These are phyloP conservation scores for Gambelia wislizenii DNA, from an alignment of 2,797 vertebrate species.

Conservation along the genomic window DNA sequence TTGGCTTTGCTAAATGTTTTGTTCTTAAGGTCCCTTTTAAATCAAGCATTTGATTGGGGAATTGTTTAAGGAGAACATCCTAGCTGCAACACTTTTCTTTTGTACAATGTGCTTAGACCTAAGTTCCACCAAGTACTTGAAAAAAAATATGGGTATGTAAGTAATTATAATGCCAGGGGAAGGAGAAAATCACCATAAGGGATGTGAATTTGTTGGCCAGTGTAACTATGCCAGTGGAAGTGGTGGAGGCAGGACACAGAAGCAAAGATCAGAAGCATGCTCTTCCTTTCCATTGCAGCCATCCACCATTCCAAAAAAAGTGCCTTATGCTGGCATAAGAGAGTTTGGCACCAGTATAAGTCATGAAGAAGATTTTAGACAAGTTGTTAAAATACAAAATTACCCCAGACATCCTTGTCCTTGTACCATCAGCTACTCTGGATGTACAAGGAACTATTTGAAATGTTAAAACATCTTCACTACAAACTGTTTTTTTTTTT, in stretches of 20 bases:
- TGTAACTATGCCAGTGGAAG: too few species aligned
- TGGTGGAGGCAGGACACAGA: too few species aligned
- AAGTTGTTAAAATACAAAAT: constrained; percentile 17
- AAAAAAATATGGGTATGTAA: neutral
- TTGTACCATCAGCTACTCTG: neutral
- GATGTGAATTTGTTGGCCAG: too few species aligned
- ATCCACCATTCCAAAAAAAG: too few species aligned
- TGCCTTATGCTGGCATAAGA: too few species aligned
- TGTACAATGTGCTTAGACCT: neutral
- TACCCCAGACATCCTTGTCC: neutral
- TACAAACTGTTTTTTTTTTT: neutral
- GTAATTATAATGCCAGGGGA: neutral
- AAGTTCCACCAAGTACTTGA: neutral
- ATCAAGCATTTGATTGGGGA: neutral
- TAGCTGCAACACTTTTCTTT: neutral
- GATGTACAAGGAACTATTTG: neutral
- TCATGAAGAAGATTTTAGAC: too few species aligned
- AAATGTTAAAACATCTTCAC: neutral
- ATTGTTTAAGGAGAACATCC: neutral
- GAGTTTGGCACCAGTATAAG: too few species aligned
- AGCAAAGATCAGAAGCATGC: too few species aligned
- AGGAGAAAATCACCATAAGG: constrained; percentile 2
- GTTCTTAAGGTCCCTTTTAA: neutral
- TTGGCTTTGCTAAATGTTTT: neutral
- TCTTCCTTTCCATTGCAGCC: too few species aligned